Evolutionary conservation across 2,113 vertebrate species (phyloP).

Genomic region (Periophthalmus modestus): DNA sequence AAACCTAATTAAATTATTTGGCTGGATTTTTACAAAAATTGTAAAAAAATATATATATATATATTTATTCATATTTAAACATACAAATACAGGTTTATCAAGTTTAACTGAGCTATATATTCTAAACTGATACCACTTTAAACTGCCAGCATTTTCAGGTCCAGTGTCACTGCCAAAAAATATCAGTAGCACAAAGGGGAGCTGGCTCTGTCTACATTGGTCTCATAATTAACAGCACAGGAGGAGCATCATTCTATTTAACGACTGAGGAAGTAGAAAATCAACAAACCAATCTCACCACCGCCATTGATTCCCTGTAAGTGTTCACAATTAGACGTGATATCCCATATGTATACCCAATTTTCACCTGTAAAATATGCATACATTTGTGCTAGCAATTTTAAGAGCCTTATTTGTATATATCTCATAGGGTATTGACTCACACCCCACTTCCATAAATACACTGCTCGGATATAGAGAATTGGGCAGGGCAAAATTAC

Average conservation of each 20-base stretch:
- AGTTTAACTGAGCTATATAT: not conserved
- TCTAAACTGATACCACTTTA: not conserved
- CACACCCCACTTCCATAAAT: not conserved
- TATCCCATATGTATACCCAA: conserved; percentile 13
- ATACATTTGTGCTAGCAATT: not conserved
- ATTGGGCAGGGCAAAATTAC: not conserved
- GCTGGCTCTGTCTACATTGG: not conserved
- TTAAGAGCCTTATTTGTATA: not conserved
- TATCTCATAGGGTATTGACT: not conserved
- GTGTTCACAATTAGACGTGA: conserved; percentile 51
- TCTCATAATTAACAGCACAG: conserved; percentile 47
- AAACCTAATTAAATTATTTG: no score
- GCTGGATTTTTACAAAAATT: no score
- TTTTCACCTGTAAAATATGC: not conserved
- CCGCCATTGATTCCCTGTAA: conserved; percentile 44
- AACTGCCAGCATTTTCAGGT: not conserved
- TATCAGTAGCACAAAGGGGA: not conserved
- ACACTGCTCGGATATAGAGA: not conserved
- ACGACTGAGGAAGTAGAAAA: conserved; percentile 55
- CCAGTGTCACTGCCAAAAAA: not conserved
- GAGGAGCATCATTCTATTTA: conserved; percentile 39
- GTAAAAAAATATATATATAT: no score
- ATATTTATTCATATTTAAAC: no score
- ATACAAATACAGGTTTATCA: no score
- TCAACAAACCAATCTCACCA: conserved; percentile 42